Evolutionary conservation across 1,140 invertebrate species (phyloP), one percentile per base, ranked within the genome.

Genomic region (Platyscapa corneri): DNA sequence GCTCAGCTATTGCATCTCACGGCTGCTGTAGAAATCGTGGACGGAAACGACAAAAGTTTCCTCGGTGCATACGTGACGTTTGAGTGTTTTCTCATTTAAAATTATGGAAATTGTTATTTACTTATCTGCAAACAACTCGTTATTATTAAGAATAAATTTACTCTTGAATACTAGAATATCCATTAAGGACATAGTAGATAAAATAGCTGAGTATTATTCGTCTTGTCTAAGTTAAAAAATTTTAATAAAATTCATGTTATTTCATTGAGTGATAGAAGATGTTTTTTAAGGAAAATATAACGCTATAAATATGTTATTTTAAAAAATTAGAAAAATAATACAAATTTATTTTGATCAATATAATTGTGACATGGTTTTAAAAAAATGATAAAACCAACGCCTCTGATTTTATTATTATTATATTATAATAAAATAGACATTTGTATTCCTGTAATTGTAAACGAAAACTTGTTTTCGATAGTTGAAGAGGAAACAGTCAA

Each of bases 31-130:
- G 23, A 34, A 49, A 39, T 37, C 10, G 80, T 39, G 46, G 81
- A 64, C 81, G 74, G 80, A 81, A 82, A 82, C 78, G 84, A 78
- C 60, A 53, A 56, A 75, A 37, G 72, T 82, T 79, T 84, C 60
- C 74, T 67, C 42, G 75, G 32, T 78, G 64, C 74, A 39, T 84
- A 79, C 83, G 83, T 79, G 65, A 84, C 76, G 46, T 79, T 84
- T 79, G 30, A 79, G 49, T 37, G 16, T 84, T 84, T 79, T 84
- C 76, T 74, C 46, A 27, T 23, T 56, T 30, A 53, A 23, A 20
- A 67, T 37, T 56, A 37, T 42, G 82, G 82, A 83, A 83, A 83
- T 83, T 1, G 64, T 30, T 83, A 2, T 14, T 83, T 77, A 53
- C 67, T 74, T 79, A 79, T 79, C 42, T 60, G 39, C 70, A 74